A percentile compares a stretch with the other conserved stretches of the same genome.
These are phyloP conservation scores for Druon quercuslanigerum DNA, from an alignment of 1,140 invertebrate genomes.

Conservation along the genomic window DNA sequence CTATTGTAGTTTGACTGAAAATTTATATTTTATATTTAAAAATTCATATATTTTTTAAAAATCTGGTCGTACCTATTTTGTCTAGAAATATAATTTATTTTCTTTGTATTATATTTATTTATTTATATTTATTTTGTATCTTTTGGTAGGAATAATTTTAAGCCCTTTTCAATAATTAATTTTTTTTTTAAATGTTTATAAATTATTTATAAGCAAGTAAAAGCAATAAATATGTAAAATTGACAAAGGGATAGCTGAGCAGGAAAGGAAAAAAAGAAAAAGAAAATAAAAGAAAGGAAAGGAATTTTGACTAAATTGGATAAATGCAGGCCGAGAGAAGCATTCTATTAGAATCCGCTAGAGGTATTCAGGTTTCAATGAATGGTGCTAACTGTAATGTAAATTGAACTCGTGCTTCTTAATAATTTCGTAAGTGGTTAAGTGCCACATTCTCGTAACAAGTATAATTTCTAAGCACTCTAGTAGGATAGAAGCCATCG, in stretches of 20 bases:
- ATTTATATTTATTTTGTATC: too few relatives aligned
- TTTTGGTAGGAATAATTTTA: too few relatives aligned
- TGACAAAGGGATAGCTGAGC: too few relatives aligned
- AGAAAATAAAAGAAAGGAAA: not conserved
- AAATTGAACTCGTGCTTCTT: constrained; percentile 24
- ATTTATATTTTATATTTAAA: too few relatives aligned
- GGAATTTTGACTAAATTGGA: not conserved
- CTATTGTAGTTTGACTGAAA: too few relatives aligned
- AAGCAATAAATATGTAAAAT: constrained; percentile 10
- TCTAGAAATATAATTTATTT: too few relatives aligned
- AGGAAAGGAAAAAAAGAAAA: too few relatives aligned
- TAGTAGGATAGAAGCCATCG: not conserved
- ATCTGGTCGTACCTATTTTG: too few relatives aligned
- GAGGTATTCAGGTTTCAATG: constrained; percentile 5
- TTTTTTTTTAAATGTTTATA: too few relatives aligned
- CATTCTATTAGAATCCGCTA: constrained; percentile 22
- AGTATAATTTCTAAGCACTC: not conserved
- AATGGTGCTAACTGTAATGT: constrained; percentile 29
- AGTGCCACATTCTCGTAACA: constrained; percentile 16
- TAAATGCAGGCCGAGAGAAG: not conserved
- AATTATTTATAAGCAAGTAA: not conserved
- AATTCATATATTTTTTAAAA: too few relatives aligned
- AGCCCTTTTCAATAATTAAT: too few relatives aligned
- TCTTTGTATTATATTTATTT: too few relatives aligned
- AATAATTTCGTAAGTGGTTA: constrained; percentile 24